A percentile compares a stretch with the other conserved stretches of the same genome.
Conservation (phyloP, 2,113 vertebrate genomes). For the Albula glossodonta region DNA sequence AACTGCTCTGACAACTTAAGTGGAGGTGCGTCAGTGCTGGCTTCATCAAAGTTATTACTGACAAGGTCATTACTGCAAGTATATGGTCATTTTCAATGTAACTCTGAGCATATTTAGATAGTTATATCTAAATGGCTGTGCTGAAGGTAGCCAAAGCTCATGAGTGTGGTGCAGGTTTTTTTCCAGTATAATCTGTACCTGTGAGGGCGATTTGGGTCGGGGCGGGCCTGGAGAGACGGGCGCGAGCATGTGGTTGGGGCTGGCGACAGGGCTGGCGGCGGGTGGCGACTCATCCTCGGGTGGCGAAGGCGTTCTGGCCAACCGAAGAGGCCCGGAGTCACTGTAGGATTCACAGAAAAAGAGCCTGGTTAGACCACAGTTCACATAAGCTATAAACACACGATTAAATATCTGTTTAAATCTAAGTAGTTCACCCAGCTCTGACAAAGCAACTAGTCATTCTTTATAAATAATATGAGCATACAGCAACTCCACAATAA, state of each 20-base stretch:
- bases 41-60: too few species aligned
- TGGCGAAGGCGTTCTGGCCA: constrained; percentile 90
- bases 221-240: constrained; percentile 82
- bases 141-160: too few species aligned
- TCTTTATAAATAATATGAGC: neutral
- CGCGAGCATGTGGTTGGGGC: constrained; percentile 85
- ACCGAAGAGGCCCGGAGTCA: constrained; percentile 88
- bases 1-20: too few species aligned
- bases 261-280: constrained; percentile 79
- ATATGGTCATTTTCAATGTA: too few species aligned
- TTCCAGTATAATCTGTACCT: constrained; percentile 67
- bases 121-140: too few species aligned
- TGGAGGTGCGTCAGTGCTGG: too few species aligned
- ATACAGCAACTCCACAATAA: neutral
- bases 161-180: neutral
- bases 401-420: too few species aligned
- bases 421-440: neutral
- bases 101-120: too few species aligned
- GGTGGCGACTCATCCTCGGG: constrained; percentile 85
- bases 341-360: constrained; percentile 54
- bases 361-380: neutral
- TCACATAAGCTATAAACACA: neutral
- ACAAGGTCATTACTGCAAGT: too few species aligned
- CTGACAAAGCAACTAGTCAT: neutral
- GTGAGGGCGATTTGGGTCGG: constrained; percentile 87